Conservation (phyloP, 2,797 vertebrate genomes). For the Xyrichtys novacula region DNA sequence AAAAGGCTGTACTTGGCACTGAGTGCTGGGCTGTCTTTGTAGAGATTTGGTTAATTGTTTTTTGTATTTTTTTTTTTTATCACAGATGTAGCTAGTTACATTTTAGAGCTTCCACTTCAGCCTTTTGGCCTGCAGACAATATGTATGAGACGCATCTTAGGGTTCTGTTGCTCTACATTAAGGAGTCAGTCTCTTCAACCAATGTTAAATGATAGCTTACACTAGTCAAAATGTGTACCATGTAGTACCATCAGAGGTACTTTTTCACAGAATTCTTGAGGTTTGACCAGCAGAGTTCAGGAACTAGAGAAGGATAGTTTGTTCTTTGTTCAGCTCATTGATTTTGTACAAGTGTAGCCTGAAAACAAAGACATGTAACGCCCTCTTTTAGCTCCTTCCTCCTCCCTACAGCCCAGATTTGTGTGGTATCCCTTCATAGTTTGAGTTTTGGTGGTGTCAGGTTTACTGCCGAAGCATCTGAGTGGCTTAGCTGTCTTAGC, state of each 20-base stretch:
- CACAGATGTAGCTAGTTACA: slow-evolving; percentile 31
- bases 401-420: slow-evolving; percentile 61
- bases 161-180: neutral
- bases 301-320: slow-evolving; percentile 2
- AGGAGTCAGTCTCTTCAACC: neutral
- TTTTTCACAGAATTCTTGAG: neutral
- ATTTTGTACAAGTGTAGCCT: slow-evolving; percentile 19
- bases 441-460: slow-evolving; percentile 67
- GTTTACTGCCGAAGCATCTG: slow-evolving; percentile 72
- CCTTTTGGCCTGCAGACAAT: slow-evolving; percentile 7
- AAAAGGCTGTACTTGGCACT: neutral
- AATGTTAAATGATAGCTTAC: no score
- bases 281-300: neutral
- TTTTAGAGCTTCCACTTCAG: slow-evolving; percentile 29
- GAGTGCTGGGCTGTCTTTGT: neutral
- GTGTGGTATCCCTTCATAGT: slow-evolving; percentile 69
- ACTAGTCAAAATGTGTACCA: no score
- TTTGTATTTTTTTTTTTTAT: slow-evolving; percentile 32
- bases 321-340: neutral
- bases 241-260: no score
- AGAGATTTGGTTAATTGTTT: slow-evolving; percentile 22
- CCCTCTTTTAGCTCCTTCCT: slow-evolving; percentile 23
- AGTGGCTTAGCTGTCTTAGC: slow-evolving; percentile 76
- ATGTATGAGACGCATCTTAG: slow-evolving; percentile 16
- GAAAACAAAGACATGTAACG: slow-evolving; percentile 28